A percentile compares a stretch with the other conserved stretches of the same genome.
Conservation (phyloP, 2,888 invertebrate species). For the Sinelater perroti region DNA sequence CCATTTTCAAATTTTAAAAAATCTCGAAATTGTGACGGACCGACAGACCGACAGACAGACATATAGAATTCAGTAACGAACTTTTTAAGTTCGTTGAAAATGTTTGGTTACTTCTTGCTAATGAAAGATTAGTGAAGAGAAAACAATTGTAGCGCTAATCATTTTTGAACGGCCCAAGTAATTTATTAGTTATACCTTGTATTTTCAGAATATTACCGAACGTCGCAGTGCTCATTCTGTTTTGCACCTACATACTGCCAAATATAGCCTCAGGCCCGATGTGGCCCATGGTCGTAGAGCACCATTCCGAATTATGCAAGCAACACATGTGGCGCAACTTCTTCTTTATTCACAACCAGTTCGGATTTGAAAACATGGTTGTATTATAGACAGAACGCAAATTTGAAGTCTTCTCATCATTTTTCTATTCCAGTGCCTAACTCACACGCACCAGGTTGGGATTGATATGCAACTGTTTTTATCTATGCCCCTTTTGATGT, state of each 20-base stretch:
- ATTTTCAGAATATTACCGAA: constrained; percentile 67
- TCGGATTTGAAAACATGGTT: constrained; percentile 74
- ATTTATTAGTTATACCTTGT: no score
- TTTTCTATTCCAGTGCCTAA: constrained; percentile 54
- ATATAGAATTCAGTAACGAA: no score
- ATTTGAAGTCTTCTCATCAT: constrained; percentile 3
- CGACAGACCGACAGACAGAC: no score
- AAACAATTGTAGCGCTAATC: no score
- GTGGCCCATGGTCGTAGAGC: constrained; percentile 71
- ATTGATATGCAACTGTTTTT: constrained; percentile 73
- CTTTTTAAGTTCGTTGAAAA: no score
- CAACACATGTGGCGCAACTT: constrained; percentile 73
- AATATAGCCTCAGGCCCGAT: constrained; percentile 69
- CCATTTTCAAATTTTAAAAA: no score
- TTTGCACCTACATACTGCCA: constrained; percentile 71
- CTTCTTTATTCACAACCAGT: constrained; percentile 73
- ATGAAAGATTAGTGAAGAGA: no score
- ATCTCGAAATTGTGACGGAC: no score
- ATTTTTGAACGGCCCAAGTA: no score
- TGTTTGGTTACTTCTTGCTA: no score
- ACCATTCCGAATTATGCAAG: constrained; percentile 71
- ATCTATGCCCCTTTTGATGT: constrained; percentile 67
- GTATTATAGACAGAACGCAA: not conserved
- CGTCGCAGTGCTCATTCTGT: constrained; percentile 68
- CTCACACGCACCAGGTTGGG: constrained; percentile 74